A percentile compares a stretch with the other conserved stretches of the same genome.
Conservation (phyloP, 1,140 invertebrate species). For the Drosophila guanche region DNA sequence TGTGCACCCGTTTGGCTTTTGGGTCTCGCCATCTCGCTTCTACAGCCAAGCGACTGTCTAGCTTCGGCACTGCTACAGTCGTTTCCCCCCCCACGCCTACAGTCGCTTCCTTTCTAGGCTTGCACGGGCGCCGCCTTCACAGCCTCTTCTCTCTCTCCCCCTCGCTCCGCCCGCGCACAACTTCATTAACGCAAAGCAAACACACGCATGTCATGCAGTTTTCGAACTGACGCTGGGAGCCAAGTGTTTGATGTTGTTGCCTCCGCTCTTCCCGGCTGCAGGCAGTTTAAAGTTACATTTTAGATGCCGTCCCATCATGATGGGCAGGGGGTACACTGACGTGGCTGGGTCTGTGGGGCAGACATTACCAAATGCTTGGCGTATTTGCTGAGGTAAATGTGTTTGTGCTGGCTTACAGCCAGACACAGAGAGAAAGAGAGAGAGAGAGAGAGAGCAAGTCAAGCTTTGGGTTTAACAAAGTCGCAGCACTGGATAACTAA, state of each 20-base stretch:
- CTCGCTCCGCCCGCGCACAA: constrained; percentile 49
- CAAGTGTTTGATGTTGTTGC: constrained; percentile 76
- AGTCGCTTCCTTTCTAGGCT: no score
- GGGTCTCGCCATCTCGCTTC: no score
- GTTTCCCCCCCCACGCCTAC: no score
- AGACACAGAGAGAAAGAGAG: no score
- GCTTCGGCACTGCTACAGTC: no score
- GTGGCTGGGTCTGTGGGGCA: neutral
- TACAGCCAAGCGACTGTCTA: no score
- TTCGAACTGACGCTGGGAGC: constrained; percentile 60
- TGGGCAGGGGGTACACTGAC: neutral
- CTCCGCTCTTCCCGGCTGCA: constrained; percentile 36
- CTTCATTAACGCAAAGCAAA: constrained; percentile 81
- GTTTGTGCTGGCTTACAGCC: constrained; percentile 28
- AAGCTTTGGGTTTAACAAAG: constrained; percentile 45
- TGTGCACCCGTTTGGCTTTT: neutral
- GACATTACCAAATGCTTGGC: constrained; percentile 31
- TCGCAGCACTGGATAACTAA: constrained; percentile 4
- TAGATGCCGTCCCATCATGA: constrained; percentile 23
- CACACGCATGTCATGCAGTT: constrained; percentile 81
- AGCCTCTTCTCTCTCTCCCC: no score
- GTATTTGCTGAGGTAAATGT: constrained; percentile 54
- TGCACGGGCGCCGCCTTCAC: no score
- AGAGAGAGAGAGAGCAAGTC: constrained; percentile 1
- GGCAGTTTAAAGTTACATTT: constrained; percentile 80